These are phyloP conservation scores for Trissolcus basalis DNA, from an alignment of 1,140 invertebrate genomes.

Conservation along the genomic window DNA sequence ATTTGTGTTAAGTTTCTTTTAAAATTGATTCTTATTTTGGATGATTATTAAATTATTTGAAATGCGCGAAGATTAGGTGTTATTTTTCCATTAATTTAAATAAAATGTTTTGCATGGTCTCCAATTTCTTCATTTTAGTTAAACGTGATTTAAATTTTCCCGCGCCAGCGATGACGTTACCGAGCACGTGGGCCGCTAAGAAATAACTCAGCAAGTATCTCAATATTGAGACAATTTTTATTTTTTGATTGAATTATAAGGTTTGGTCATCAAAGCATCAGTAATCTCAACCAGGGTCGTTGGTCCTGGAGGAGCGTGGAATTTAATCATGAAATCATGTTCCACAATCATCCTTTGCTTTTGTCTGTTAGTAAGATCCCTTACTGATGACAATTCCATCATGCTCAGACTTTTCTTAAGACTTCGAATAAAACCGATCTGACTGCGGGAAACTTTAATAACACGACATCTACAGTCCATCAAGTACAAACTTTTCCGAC, in stretches of 20 bases:
- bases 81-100: no score
- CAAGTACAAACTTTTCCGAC: not conserved
- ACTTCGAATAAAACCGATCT: not conserved
- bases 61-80: no score
- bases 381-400: slow-evolving; percentile 33
- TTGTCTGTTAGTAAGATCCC: slow-evolving; percentile 43
- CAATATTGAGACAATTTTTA: not conserved
- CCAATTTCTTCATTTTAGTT: no score
- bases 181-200: no score
- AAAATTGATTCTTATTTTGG: no score
- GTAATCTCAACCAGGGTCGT: slow-evolving; percentile 34
- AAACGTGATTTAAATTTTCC: no score
- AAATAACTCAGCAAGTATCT: no score
- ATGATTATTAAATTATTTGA: no score
- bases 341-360: slow-evolving; percentile 37
- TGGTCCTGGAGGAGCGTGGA: slow-evolving; percentile 32
- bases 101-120: no score
- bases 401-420: not conserved
- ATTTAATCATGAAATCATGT: slow-evolving; percentile 37
- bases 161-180: no score
- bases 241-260: not conserved
- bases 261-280: slow-evolving; percentile 31
- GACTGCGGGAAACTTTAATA: not conserved
- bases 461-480: not conserved
- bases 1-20: no score